Percentiles rank a stretch among this genome's conserved stretches.
These are phyloP conservation scores for Hydractinia symbiolongicarpus DNA, from an alignment of 30 jellyfish, hydroid and myxozoan genomes.

Conservation along the genomic window DNA sequence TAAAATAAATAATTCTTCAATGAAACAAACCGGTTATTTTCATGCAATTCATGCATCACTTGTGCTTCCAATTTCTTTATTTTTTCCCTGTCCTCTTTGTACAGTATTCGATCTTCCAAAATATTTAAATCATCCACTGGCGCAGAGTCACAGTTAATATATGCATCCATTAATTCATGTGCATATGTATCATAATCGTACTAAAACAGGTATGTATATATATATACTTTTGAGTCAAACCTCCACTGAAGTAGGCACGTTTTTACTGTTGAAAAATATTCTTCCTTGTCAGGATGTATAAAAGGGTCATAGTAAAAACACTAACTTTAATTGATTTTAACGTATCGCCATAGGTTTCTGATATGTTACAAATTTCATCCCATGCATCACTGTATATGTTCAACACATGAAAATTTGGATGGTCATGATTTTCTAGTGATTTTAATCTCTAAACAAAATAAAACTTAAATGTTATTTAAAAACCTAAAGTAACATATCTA, in stretches of 20 bases:
- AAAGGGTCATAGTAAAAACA: too few relatives aligned
- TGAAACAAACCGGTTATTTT: not conserved
- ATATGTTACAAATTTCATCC: slow-evolving; percentile 39
- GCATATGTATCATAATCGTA: too few relatives aligned
- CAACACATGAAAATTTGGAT: slow-evolving; percentile 54
- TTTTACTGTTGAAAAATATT: too few relatives aligned
- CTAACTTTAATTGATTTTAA: slow-evolving; percentile 41
- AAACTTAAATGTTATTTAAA: not conserved
- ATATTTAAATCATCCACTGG: too few relatives aligned
- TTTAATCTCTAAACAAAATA: slow-evolving; percentile 25
- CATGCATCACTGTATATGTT: slow-evolving; percentile 68
- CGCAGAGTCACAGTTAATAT: too few relatives aligned
- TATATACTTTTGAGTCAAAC: too few relatives aligned
- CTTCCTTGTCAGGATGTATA: too few relatives aligned
- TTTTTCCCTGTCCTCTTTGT: not conserved
- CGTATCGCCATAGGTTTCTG: slow-evolving; percentile 27
- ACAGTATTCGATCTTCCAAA: too few relatives aligned
- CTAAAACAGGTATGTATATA: too few relatives aligned
- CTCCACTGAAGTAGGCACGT: too few relatives aligned
- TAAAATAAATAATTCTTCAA: not conserved
- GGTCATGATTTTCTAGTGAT: slow-evolving; percentile 35
- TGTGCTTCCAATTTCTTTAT: not conserved
- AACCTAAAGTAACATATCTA: not conserved
- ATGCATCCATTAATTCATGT: too few relatives aligned
- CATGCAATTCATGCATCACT: not conserved